Conservation (phyloP, 1,140 invertebrate species). For the Cyclina sinensis region DNA sequence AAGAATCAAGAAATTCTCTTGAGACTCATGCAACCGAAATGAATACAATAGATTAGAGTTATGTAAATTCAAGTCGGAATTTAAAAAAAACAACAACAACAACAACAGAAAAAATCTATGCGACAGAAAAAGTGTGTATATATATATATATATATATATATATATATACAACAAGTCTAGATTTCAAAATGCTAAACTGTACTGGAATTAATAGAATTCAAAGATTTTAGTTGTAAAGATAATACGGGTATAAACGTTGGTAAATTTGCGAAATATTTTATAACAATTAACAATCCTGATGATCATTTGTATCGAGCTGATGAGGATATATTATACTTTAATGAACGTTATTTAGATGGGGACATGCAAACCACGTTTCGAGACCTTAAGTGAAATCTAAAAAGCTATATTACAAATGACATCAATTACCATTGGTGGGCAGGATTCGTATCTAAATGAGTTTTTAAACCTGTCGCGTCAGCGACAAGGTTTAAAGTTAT, state of each 20-base stretch:
- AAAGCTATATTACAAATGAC: slow-evolving; percentile 2
- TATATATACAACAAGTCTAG: neutral
- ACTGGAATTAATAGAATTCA: slow-evolving; percentile 36
- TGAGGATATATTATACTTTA: too few relatives aligned
- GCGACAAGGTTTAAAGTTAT: too few relatives aligned
- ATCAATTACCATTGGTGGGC: neutral
- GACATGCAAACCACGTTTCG: slow-evolving; percentile 10
- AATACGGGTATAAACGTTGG: neutral
- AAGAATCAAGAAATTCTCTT: too few relatives aligned
- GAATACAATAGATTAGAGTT: too few relatives aligned
- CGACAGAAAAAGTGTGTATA: neutral
- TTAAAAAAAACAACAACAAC: slow-evolving; percentile 27
- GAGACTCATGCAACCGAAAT: too few relatives aligned
- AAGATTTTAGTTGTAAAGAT: too few relatives aligned
- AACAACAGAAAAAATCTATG: too few relatives aligned
- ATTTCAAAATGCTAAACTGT: slow-evolving; percentile 42
- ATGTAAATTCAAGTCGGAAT: neutral
- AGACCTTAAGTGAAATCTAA: neutral
- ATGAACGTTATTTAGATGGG: neutral
- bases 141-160: neutral
- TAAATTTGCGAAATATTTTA: slow-evolving; percentile 31
- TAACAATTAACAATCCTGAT: neutral
- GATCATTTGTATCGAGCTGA: neutral
- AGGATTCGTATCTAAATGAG: neutral
- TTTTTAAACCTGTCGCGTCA: too few relatives aligned